Evolutionary conservation across 2,888 invertebrate species (phyloP).

Genomic region (Metalampra italica): DNA sequence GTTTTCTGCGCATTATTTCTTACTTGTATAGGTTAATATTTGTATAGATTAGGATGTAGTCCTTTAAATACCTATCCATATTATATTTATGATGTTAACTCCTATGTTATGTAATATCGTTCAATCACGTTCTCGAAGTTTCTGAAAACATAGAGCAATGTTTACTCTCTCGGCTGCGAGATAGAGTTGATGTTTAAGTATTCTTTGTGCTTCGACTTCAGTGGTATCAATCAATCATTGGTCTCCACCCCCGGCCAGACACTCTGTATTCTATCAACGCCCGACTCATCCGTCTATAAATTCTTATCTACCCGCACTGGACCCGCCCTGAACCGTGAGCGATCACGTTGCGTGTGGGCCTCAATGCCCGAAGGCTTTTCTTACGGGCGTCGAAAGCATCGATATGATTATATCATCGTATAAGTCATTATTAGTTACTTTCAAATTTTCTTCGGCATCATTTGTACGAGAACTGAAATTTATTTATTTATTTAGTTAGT

Average conservation of each 20-base stretch:
- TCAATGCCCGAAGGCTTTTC: slow-evolving; percentile 37
- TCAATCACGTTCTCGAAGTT: slow-evolving; percentile 14
- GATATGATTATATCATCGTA: slow-evolving; percentile 34
- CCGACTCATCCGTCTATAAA: slow-evolving; percentile 63
- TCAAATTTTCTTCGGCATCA: slow-evolving; percentile 6
- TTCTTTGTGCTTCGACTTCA: slow-evolving; percentile 32
- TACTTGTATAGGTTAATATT: too few relatives aligned
- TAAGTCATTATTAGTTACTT: slow-evolving; percentile 22
- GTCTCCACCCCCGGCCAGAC: slow-evolving; percentile 42
- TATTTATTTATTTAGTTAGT: too few relatives aligned
- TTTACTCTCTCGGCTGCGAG: slow-evolving; percentile 20
- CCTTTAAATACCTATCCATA: not conserved
- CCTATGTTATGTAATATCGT: slow-evolving; percentile 19
- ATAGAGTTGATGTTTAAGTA: slow-evolving; percentile 36
- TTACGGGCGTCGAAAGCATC: slow-evolving; percentile 24
- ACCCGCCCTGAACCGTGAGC: slow-evolving; percentile 52
- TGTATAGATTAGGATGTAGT: too few relatives aligned
- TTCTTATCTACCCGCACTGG: slow-evolving; percentile 60
- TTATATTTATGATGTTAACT: not conserved
- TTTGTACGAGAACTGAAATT: not conserved
- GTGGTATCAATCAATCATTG: slow-evolving; percentile 62
- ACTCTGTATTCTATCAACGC: slow-evolving; percentile 66
- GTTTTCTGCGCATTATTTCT: slow-evolving; percentile 10
- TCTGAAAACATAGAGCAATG: slow-evolving; percentile 16
- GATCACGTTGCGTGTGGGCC: slow-evolving; percentile 59